phyloP scores from a whole-genome alignment of 2,797 vertebrate genomes.

The Sebastes diaconus region DNA sequence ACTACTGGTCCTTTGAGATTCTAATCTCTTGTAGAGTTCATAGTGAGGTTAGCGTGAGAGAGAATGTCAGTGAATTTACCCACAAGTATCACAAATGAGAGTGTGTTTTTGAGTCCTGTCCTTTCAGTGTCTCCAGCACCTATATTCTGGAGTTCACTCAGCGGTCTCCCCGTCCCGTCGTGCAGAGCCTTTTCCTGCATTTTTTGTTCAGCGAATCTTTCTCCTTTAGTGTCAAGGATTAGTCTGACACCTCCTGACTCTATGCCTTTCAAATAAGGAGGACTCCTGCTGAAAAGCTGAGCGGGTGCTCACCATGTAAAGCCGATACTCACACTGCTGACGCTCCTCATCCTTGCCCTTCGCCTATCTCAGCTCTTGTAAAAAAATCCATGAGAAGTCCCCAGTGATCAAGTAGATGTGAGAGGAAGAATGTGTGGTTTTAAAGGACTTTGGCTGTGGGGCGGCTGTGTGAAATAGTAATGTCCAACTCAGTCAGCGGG shows the following conservation, averaged over 20 bases:
- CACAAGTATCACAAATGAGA: not conserved
- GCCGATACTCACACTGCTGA: slow-evolving; percentile 60
- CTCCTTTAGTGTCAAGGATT: slow-evolving; percentile 73
- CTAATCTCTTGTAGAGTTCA: slow-evolving; percentile 29
- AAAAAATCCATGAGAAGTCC: slow-evolving; percentile 64
- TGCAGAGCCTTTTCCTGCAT: slow-evolving; percentile 26
- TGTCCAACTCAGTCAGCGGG: slow-evolving; percentile 47
- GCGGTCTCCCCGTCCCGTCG: slow-evolving; percentile 23
- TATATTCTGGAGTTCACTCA: slow-evolving; percentile 51
- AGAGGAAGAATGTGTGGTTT: slow-evolving; percentile 60
- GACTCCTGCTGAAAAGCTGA: slow-evolving; percentile 70
- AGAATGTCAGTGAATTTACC: slow-evolving; percentile 10
- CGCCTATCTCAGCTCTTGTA: slow-evolving; percentile 40
- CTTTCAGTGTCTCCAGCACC: slow-evolving; percentile 36
- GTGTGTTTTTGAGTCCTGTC: slow-evolving; percentile 3
- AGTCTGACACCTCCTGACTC: slow-evolving; percentile 76
- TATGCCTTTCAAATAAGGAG: slow-evolving; percentile 71
- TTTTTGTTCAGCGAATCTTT: slow-evolving; percentile 43
- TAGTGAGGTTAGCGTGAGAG: slow-evolving; percentile 19
- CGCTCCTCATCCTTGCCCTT: slow-evolving; percentile 48
- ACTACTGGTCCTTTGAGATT: not conserved
- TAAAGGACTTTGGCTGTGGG: slow-evolving; percentile 60
- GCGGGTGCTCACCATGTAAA: slow-evolving; percentile 61
- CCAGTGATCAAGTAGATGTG: slow-evolving; percentile 51
- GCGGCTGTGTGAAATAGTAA: slow-evolving; percentile 62